Evolutionary conservation across 2,888 invertebrate species (phyloP), one percentile per base, ranked within the genome.

Genomic region (Charanyca ferruginea): DNA sequence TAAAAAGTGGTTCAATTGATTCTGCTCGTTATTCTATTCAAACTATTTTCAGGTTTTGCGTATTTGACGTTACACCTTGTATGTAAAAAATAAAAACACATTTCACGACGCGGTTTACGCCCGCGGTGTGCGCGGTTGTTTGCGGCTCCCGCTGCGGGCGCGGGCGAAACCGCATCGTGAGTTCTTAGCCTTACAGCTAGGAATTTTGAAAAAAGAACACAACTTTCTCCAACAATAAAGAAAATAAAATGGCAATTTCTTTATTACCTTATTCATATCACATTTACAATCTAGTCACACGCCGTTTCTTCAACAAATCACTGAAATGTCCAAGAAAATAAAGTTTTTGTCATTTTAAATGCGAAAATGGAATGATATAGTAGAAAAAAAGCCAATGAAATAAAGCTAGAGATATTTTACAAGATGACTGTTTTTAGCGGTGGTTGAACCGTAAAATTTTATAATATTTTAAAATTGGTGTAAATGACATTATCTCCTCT

Each of bases 361-460:
- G n/a, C 8, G 47, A 59, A 63, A 55, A 22, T 38, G 41, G 59
- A 60, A 57, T 64, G 59, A 55, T 47, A 55, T 64, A 49, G 8
- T 51, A 42, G 18, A 28, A 57, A 49, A 44, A 38, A 55, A 49
- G 38, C 42, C 59, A 73, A 62, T 67, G 32, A 66, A 62, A 59
- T 47, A 51, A 61, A 25, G 54, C 54, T 35, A 32, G 25, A 67
- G 3, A 68, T 58, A 63, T 45, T 60, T 44, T 44, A 55, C 44
- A 73, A 80, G 51, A 68, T 53, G 66, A 62, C 73, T 18, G 35
- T 48, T 42, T n/a, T 11, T 13, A n/a, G 35, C 23, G 67, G 70
- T 66, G 35, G 11, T 35, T 70, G 67, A 67, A 67, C 69, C 69
- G 38, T n/a, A 11, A 13, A 23, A 8, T 54, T 66, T 64, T 55